Conservation (phyloP, 2,113 vertebrate genomes). For the Gallinago media region DNA sequence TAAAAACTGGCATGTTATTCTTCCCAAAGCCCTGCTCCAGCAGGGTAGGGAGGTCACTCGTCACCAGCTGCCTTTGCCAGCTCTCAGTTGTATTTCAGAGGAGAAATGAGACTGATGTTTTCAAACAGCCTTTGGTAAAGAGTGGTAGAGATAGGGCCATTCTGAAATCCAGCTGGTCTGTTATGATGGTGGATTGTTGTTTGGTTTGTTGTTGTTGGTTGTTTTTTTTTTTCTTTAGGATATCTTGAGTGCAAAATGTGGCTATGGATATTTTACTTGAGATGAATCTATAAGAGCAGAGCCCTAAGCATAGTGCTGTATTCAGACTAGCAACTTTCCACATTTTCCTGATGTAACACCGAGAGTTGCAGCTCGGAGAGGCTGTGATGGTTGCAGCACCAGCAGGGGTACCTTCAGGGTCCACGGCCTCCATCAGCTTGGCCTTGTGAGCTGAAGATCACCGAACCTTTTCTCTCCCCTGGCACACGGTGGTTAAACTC, state of each 20-base stretch:
- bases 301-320: not conserved
- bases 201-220: too few species aligned
- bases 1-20: not conserved
- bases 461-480: not conserved
- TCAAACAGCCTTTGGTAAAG: not conserved
- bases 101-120: not conserved
- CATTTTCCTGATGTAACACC: fast-evolving
- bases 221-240: not conserved
- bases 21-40: not conserved
- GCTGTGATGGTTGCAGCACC: not conserved
- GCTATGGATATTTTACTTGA: not conserved
- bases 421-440: fast-evolving
- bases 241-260: not conserved
- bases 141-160: not conserved
- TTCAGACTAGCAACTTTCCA: not conserved
- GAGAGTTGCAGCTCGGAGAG: fast-evolving
- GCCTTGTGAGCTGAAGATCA: not conserved
- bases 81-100: not conserved
- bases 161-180: not conserved
- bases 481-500: not conserved
- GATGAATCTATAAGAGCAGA: not conserved
- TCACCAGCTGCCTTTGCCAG: not conserved
- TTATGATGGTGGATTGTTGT: not conserved
- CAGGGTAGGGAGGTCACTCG: not conserved
- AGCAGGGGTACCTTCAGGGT: too few species aligned